A percentile compares a stretch with the other conserved stretches of the same genome.
These are phyloP conservation scores for Daktulosphaira vitifoliae DNA, from an alignment of 1,140 invertebrate species.

Conservation along the genomic window DNA sequence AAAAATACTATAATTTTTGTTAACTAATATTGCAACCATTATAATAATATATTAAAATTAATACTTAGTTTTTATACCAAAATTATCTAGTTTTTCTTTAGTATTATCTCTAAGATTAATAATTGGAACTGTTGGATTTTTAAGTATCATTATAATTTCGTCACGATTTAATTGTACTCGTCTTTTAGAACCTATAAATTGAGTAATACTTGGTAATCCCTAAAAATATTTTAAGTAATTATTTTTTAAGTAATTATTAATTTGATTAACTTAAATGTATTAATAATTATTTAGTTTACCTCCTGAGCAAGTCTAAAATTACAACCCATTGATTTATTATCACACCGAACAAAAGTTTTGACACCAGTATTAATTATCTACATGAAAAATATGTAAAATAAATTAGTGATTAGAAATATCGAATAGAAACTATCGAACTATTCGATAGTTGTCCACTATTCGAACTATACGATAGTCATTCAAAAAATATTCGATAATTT, in stretches of 20 bases:
- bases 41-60: conserved; percentile 20
- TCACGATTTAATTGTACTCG: conserved; percentile 59
- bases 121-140: conserved; percentile 63
- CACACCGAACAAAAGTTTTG: conserved; percentile 80
- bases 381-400: conserved; percentile 37
- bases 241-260: not conserved
- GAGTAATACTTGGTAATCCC: conserved; percentile 60
- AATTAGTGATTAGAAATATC: too few species aligned
- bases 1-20: too few species aligned
- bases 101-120: conserved; percentile 52
- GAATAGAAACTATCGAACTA: too few species aligned
- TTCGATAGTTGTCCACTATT: too few species aligned
- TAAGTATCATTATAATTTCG: conserved; percentile 70
- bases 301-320: conserved; percentile 62
- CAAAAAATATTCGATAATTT: too few species aligned
- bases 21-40: too few species aligned
- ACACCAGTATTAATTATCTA: conserved; percentile 89
- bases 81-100: conserved; percentile 54
- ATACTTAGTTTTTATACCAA: conserved; percentile 48
- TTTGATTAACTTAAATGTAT: conserved; percentile 3
- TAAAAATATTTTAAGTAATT: conserved; percentile 39
- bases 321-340: conserved; percentile 78
- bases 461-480: too few species aligned
- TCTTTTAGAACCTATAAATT: conserved; percentile 52
- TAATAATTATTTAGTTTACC: conserved; percentile 44